Evolutionary conservation across 2,113 vertebrate genomes (phyloP).

Genomic region (Azemiops feae): DNA sequence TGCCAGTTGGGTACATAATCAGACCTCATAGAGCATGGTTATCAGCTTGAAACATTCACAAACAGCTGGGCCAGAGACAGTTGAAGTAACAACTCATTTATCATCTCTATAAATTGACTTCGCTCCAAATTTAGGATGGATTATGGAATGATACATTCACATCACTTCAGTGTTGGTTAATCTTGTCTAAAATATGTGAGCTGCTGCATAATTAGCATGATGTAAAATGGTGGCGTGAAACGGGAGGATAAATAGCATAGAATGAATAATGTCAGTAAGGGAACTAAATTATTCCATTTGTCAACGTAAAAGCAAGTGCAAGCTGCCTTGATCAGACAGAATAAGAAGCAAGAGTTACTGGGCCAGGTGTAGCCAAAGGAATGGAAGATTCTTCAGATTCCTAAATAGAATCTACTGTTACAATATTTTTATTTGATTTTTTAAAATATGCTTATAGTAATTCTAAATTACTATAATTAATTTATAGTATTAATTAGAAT

Average conservation of each 20-base stretch:
- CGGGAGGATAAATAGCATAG: not conserved
- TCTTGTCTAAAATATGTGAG: not conserved
- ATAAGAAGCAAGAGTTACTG: too few relatives aligned
- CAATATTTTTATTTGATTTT: not conserved
- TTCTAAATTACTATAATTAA: not conserved
- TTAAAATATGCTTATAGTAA: not conserved
- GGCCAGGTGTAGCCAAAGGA: not conserved
- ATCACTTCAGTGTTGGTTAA: not conserved
- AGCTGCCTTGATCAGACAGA: not conserved
- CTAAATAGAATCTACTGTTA: not conserved
- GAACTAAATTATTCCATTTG: not conserved
- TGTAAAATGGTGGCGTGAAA: not conserved
- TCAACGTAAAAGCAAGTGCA: not conserved
- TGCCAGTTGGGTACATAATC: not conserved
- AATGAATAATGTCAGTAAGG: not conserved
- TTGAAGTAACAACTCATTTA: conserved; percentile 12
- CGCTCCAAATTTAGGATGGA: not conserved
- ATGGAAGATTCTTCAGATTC: not conserved
- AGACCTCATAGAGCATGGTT: conserved; percentile 3
- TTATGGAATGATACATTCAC: not conserved
- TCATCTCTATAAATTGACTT: conserved; percentile 21
- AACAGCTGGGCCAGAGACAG: not conserved
- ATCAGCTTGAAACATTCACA: conserved; percentile 13
- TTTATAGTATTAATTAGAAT: not conserved
- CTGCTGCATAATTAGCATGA: not conserved